Conservation (phyloP, 1,140 invertebrate genomes). For the Rhyzopertha dominica region DNA sequence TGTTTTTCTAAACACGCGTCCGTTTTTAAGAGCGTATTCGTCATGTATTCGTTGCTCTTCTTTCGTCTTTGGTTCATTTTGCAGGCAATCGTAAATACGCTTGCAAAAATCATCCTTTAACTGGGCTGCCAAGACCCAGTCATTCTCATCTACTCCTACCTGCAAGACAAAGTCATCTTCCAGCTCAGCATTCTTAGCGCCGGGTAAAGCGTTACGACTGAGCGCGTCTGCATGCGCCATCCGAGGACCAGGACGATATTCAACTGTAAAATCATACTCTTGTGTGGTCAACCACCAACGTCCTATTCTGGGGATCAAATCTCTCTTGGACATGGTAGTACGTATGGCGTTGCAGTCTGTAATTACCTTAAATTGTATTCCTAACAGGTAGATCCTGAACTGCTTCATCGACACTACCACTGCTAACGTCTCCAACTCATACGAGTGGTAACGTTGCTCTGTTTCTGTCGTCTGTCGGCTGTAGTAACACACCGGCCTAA, state of each 20-base stretch:
- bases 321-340: slow-evolving; percentile 22
- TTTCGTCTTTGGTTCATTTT: slow-evolving; percentile 17
- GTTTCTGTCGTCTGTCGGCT: slow-evolving; percentile 28
- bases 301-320: slow-evolving; percentile 31
- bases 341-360: slow-evolving; percentile 33
- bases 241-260: slow-evolving; percentile 28
- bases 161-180: too few relatives aligned
- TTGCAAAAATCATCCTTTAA: slow-evolving; percentile 16
- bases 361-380: slow-evolving; percentile 22
- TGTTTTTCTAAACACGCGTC: slow-evolving; percentile 29
- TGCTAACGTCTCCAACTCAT: slow-evolving; percentile 36
- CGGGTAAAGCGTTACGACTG: slow-evolving; percentile 28
- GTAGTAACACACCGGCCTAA: slow-evolving; percentile 20
- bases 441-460: slow-evolving; percentile 35
- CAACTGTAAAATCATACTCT: slow-evolving; percentile 34
- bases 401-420: slow-evolving; percentile 20
- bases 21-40: slow-evolving; percentile 32
- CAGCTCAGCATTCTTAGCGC: slow-evolving; percentile 3
- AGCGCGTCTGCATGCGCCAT: slow-evolving; percentile 38
- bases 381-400: slow-evolving; percentile 26
- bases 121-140: slow-evolving; percentile 21
- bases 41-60: slow-evolving; percentile 26
- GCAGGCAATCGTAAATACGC: slow-evolving; percentile 9
- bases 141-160: slow-evolving; percentile 12
- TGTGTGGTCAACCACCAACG: slow-evolving; percentile 34